Base-by-base conservation (phyloP, 2,797 vertebrate genomes). In the Sebastes itinus region DNA sequence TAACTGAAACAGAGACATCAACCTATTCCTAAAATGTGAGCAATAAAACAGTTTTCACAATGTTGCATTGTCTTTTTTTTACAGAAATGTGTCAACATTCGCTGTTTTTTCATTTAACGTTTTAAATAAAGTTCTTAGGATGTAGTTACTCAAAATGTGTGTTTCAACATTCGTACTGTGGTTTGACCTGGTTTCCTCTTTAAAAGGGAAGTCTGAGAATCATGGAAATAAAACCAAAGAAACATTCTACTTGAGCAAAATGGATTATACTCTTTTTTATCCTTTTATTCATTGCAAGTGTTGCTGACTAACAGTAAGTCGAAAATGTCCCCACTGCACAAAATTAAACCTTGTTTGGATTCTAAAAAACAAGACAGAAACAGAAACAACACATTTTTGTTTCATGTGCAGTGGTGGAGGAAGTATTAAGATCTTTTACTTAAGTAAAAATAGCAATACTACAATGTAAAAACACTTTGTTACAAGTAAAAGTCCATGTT, bases 1-100 rank as follows among this genome's bases (percentile, higher is more conserved):
- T 14, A 83, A 91, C 72, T 89, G 75, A 78, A 72, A 27, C 52
- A 23, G 4, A 33, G 6, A 18, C 4, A 1, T 9, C 5, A 49
- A 13, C 23, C 16, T 6, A 7, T 25, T 69, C 8, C 25, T 2
- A 23, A 54, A 56, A n/a, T 1, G 5, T 27, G 6, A 75, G 32
- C 2, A 69, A 9, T 28, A 11, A 52, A 30, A 70, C 13, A 49
- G 2, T 4, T 61, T 27, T 49, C 2, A 46, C 2, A 30, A 33
- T 12, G 7, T 0, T 30, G 60, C 4, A 22, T 2, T 52, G 1
- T 55, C 20, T 49, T 20, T 6, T 35, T 1, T 14, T 4, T 13
- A 64, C 27, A 46, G 4, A 20, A 59, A 42, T 60, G 18, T 27
- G 5, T 23, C 16, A 35, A 6, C 33, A 49, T 28, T 3, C 0